Evolutionary conservation across 2,797 vertebrate genomes (phyloP).

Genomic region (Gorsachius magnificus): DNA sequence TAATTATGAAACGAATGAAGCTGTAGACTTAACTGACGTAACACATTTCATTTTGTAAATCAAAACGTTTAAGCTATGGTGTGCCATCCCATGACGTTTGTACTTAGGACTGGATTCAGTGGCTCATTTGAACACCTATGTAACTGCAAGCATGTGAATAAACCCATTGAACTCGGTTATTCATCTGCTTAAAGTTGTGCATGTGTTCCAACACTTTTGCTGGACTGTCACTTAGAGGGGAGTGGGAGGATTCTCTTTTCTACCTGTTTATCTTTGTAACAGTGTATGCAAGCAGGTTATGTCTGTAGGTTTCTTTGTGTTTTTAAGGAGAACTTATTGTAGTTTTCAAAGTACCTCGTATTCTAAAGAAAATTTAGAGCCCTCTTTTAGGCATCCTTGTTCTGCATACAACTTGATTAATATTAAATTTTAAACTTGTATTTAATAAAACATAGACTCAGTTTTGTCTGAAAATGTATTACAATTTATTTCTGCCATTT

Average conservation of each 20-base stretch:
- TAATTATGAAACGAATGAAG: not conserved
- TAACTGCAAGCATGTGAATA: not conserved
- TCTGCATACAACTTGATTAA: constrained; percentile 76
- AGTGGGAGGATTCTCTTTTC: constrained; percentile 6
- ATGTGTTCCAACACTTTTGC: not conserved
- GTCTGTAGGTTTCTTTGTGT: not conserved
- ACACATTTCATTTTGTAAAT: not conserved
- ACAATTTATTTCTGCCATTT: constrained; percentile 99
- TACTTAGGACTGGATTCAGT: not conserved
- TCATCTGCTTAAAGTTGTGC: not conserved
- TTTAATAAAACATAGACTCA: constrained; percentile 88
- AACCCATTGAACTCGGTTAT: not conserved
- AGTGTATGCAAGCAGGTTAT: not conserved
- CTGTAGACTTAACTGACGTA: not conserved
- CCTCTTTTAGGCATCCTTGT: constrained; percentile 77
- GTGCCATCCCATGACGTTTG: not conserved
- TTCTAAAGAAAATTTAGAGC: constrained; percentile 82
- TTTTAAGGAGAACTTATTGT: constrained; percentile 14
- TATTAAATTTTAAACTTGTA: constrained; percentile 75
- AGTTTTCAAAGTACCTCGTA: constrained; percentile 43
- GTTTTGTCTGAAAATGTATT: constrained; percentile 95
- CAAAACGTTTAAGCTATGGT: not conserved
- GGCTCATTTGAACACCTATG: not conserved
- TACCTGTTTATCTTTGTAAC: not conserved
- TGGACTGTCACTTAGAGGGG: not conserved